phyloP scores from a whole-genome alignment of 2,888 invertebrate species.

The Achlya flavicornis region DNA sequence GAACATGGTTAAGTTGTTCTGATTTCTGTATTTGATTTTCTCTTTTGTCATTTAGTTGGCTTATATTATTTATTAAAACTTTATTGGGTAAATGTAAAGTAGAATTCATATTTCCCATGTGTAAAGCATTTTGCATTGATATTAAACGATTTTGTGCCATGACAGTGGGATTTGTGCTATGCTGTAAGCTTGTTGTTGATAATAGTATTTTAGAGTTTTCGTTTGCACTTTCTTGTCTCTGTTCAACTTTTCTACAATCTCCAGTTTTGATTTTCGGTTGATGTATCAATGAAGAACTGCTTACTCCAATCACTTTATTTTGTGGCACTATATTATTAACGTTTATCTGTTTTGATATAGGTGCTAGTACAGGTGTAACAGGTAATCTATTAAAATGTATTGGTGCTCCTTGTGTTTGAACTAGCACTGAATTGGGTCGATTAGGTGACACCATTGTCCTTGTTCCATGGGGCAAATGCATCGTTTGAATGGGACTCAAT shows the following conservation, averaged over 20 bases:
- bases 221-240: slow-evolving; percentile 51
- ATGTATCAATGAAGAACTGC: slow-evolving; percentile 52
- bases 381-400: slow-evolving; percentile 83
- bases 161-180: slow-evolving; percentile 66
- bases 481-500: slow-evolving; percentile 72
- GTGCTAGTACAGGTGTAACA: slow-evolving; percentile 82
- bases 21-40: slow-evolving; percentile 60
- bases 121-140: slow-evolving; percentile 73
- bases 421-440: slow-evolving; percentile 74
- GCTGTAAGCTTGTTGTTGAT: slow-evolving; percentile 67
- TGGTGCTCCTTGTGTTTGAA: slow-evolving; percentile 74
- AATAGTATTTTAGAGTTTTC: slow-evolving; percentile 74
- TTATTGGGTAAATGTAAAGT: slow-evolving; percentile 67
- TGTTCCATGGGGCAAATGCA: slow-evolving; percentile 68
- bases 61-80: slow-evolving; percentile 66
- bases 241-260: slow-evolving; percentile 64
- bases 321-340: slow-evolving; percentile 73
- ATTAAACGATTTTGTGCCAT: slow-evolving; percentile 77
- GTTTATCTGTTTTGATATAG: slow-evolving; percentile 83
- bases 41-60: slow-evolving; percentile 63
- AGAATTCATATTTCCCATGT: slow-evolving; percentile 64
- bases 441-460: slow-evolving; percentile 76
- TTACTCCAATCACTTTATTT: slow-evolving; percentile 57
- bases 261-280: slow-evolving; percentile 69
- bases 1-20: slow-evolving; percentile 59